Evolutionary conservation across 2,888 invertebrate species (phyloP), one percentile per base, ranked within the genome.

Genomic region (Caradrina kadenii): DNA sequence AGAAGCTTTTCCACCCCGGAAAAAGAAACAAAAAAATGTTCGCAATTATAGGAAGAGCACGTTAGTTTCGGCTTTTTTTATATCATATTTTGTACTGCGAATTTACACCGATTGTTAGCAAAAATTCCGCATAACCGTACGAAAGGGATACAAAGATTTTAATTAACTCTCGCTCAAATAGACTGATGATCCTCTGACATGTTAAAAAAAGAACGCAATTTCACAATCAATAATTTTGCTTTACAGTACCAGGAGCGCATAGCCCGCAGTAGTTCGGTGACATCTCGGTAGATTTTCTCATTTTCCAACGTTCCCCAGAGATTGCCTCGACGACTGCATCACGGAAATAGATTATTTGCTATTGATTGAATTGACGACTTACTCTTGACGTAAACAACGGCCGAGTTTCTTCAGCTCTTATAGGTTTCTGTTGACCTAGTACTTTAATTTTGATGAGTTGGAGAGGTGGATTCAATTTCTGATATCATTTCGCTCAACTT

Each of bases 311-410:
- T 87, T 87, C 87, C 77, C 87, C 60, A 71, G 91, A 90, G 91
- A 92, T 89, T 89, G 91, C 88, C 78, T 87, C 83, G 83, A 83
- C 87, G 85, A 89, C 86, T 89, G 90, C 90, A 92, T 81, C 87
- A 80, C 89, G 88, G 91, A 92, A 92, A 93, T 91, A 91, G 91
- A 92, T 91, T 91, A 91, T 91, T 91, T 91, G 89, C 87, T 90
- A 91, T 93, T 89, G 91, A 92, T 93, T 92, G 91, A 90, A 91
- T 91, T 87, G 88, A 80, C 86, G 88, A 72, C 84, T 83, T 84
- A 86, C 84, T 86, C 86, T 82, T 82, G 82, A 84, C 81, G 87
- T 89, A 89, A 91, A 92, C 89, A 89, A 86, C 80, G 66, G 64
- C 6, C 61, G 67, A 79, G 80, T 84, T 87, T 85, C 79, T 70